Conservation (phyloP, 1,140 invertebrate species). For the Heliothis virescens region DNA sequence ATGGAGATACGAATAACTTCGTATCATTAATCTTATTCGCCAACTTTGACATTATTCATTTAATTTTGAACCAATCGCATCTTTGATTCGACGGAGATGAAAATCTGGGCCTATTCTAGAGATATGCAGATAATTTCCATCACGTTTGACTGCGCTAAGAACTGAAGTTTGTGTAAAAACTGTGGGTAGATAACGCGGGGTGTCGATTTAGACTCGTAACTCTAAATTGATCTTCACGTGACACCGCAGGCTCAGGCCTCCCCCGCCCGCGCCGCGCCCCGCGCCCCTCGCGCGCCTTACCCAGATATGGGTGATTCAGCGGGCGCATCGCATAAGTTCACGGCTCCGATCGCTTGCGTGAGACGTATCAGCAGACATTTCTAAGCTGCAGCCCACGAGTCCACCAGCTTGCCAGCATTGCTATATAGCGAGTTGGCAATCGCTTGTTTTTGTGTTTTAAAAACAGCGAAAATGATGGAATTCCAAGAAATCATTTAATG, state of each 20-base stretch:
- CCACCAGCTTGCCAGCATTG: too few species aligned
- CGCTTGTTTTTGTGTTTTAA: too few species aligned
- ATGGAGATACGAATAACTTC: conserved; percentile 1
- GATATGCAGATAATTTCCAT: not conserved
- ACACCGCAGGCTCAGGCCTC: conserved; percentile 57
- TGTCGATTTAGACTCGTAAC: conserved; percentile 60
- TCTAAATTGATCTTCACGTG: conserved; percentile 63
- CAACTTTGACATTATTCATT: not conserved
- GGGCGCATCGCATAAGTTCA: conserved; percentile 64
- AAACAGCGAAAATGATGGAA: too few species aligned
- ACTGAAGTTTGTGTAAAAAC: conserved; percentile 23
- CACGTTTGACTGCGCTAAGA: not conserved
- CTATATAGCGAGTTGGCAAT: too few species aligned
- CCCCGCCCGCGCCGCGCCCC: conserved; percentile 39
- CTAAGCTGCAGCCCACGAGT: too few species aligned
- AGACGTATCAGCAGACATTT: too few species aligned
- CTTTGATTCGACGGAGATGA: not conserved
- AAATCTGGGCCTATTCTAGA: not conserved
- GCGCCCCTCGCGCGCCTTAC: conserved; percentile 30
- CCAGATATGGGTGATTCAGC: conserved; percentile 50
- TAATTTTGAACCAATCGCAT: not conserved
- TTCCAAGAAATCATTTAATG: too few species aligned
- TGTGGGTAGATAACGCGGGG: conserved; percentile 19
- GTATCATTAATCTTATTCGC: conserved; percentile 23
- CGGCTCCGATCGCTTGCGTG: not conserved